A percentile compares a stretch with the other conserved stretches of the same genome.
phyloP scores from a whole-genome alignment of 2,113 vertebrate genomes.

The Hucho hucho region DNA sequence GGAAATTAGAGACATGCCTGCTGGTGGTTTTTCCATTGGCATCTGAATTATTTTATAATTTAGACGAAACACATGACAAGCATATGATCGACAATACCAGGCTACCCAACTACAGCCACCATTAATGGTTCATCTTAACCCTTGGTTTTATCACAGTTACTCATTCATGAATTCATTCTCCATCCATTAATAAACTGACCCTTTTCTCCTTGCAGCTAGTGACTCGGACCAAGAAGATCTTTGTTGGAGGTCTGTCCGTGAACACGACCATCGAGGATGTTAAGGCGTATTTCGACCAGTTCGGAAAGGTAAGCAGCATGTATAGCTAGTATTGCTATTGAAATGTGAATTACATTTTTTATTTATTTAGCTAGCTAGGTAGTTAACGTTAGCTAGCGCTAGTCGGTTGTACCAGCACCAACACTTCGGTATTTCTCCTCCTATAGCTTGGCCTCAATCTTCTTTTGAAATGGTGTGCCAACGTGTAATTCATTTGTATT shows the following conservation, averaged over 20 bases:
- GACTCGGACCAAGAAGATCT: conserved; percentile 99
- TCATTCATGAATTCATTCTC: neutral
- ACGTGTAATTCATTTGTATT: neutral
- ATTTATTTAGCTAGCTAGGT: too few species aligned
- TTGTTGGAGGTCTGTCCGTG: conserved; percentile 96
- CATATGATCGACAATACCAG: neutral
- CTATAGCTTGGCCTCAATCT: too few species aligned
- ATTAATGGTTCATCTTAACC: neutral
- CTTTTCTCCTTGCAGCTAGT: conserved; percentile 83
- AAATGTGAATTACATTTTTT: too few species aligned
- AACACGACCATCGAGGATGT: conserved; percentile 98
- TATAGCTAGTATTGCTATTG: neutral
- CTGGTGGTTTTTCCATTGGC: neutral
- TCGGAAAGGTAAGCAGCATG: conserved; percentile 88
- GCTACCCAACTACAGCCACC: neutral
- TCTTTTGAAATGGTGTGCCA: neutral
- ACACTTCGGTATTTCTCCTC: too few species aligned
- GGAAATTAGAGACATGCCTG: neutral
- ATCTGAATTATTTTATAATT: neutral
- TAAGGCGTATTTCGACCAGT: conserved; percentile 99
- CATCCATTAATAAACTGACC: neutral
- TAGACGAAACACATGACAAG: neutral
- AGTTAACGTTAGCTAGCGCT: too few species aligned
- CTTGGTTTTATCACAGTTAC: neutral
- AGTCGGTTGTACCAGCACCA: too few species aligned